Evolutionary conservation across 2,113 vertebrate species (phyloP).

Genomic region (Notarius lentiginosus): DNA sequence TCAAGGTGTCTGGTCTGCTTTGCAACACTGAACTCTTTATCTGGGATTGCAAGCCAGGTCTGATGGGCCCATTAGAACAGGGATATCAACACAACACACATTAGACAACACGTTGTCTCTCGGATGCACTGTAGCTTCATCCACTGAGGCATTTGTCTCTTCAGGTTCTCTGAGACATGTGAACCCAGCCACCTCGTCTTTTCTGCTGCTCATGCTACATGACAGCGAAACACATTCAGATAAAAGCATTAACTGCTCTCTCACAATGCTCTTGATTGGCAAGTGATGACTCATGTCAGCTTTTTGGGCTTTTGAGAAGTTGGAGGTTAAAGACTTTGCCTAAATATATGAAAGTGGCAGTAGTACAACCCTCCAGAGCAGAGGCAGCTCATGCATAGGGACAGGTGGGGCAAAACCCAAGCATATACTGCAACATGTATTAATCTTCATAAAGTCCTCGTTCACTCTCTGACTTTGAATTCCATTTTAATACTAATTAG

Average conservation of each 20-base stretch:
- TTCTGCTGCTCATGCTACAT: neutral
- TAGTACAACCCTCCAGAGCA: neutral
- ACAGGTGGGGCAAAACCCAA: neutral
- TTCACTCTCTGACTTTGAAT: neutral
- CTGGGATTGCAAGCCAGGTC: neutral
- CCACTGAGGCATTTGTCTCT: neutral
- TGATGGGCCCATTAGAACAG: neutral
- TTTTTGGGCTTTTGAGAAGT: neutral
- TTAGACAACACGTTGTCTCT: neutral
- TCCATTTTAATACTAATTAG: neutral
- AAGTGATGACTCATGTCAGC: neutral
- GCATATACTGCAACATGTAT: neutral
- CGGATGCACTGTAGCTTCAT: neutral
- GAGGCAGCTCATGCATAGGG: neutral
- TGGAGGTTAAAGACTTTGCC: neutral
- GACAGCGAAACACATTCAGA: neutral
- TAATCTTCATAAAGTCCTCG: neutral
- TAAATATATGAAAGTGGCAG: neutral
- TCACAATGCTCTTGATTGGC: neutral
- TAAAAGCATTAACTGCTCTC: neutral
- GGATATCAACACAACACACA: neutral
- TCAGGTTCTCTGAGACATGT: neutral
- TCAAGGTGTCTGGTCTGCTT: neutral
- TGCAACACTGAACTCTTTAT: slow-evolving; percentile 10
- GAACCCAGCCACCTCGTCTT: neutral